Evolutionary conservation across 2,888 invertebrate genomes (phyloP).

Genomic region (Listrodromus nycthemerus): DNA sequence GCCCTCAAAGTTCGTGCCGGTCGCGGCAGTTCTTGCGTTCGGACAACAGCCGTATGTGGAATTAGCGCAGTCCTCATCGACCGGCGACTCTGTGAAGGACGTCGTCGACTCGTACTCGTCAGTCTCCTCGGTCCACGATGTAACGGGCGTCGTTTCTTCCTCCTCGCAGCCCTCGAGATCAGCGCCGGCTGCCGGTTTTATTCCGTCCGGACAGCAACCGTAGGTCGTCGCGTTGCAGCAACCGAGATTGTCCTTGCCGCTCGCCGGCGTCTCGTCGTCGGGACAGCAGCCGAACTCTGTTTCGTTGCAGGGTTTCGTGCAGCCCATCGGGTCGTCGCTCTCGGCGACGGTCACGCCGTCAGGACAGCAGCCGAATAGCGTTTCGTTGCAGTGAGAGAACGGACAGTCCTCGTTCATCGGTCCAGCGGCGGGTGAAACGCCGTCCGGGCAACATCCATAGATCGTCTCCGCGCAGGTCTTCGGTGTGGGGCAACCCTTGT

Average conservation of each 20-base stretch:
- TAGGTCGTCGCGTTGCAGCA: constrained; percentile 84
- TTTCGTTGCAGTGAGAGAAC: constrained; percentile 89
- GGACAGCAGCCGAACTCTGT: constrained; percentile 87
- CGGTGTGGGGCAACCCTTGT: constrained; percentile 90
- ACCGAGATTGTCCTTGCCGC: constrained; percentile 81
- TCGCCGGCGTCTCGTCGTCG: constrained; percentile 85
- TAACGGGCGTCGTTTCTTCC: constrained; percentile 63
- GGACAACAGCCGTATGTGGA: constrained; percentile 91
- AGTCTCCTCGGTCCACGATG: constrained; percentile 56
- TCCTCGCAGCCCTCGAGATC: constrained; percentile 84
- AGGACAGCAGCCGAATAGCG: constrained; percentile 94
- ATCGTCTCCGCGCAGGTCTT: constrained; percentile 91
- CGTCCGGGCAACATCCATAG: constrained; percentile 93
- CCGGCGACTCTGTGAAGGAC: constrained; percentile 75
- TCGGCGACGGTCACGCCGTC: constrained; percentile 91
- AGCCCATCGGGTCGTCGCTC: constrained; percentile 94
- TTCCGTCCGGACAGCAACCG: constrained; percentile 91
- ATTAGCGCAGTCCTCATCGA: constrained; percentile 85
- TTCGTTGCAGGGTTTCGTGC: constrained; percentile 88
- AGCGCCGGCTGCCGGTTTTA: constrained; percentile 88
- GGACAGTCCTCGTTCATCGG: constrained; percentile 91
- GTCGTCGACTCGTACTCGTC: constrained; percentile 70
- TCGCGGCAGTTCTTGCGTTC: constrained; percentile 88
- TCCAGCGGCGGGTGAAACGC: constrained; percentile 91
- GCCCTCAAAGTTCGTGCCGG: constrained; percentile 88